A percentile compares a stretch with the other conserved stretches of the same genome.
Evolutionary conservation across 2,888 invertebrate species (phyloP).

Genomic region (Eupeodes latifasciatus): DNA sequence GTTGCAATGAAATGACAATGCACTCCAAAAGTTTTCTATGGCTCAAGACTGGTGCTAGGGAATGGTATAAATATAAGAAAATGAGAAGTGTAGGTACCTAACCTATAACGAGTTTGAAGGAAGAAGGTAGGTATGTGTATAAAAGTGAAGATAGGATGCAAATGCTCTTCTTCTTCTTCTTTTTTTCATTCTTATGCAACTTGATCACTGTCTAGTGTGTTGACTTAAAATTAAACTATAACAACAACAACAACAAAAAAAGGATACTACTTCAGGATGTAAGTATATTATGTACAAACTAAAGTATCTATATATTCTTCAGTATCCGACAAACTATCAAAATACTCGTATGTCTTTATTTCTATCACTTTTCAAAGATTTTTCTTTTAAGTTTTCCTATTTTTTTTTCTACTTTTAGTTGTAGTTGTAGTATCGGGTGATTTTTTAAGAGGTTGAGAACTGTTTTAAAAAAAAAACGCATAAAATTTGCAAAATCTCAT

Average conservation of each 20-base stretch:
- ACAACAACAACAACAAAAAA: too few species aligned
- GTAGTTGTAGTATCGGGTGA: too few species aligned
- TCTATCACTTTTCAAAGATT: not conserved
- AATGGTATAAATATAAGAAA: too few species aligned
- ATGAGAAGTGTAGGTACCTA: too few species aligned
- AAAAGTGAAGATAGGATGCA: not conserved
- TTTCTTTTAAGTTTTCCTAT: not conserved
- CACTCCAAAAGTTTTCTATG: conserved; percentile 32
- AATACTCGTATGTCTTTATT: not conserved
- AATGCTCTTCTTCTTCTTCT: not conserved
- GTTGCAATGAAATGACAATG: conserved; percentile 49
- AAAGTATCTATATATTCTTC: too few species aligned
- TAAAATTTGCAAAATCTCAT: too few species aligned
- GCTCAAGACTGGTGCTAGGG: too few species aligned
- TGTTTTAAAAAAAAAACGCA: too few species aligned
- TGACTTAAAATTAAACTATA: conserved; percentile 27
- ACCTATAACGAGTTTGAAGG: not conserved
- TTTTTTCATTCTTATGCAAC: not conserved
- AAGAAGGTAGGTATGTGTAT: too few species aligned
- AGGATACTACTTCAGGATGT: not conserved
- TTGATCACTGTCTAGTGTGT: conserved; percentile 18
- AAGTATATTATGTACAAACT: too few species aligned
- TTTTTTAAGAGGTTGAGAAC: too few species aligned
- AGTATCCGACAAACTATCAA: not conserved
- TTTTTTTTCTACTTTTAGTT: not conserved